Base-by-base conservation (phyloP, 1,140 invertebrate genomes). In the Hyphantria cunea region DNA sequence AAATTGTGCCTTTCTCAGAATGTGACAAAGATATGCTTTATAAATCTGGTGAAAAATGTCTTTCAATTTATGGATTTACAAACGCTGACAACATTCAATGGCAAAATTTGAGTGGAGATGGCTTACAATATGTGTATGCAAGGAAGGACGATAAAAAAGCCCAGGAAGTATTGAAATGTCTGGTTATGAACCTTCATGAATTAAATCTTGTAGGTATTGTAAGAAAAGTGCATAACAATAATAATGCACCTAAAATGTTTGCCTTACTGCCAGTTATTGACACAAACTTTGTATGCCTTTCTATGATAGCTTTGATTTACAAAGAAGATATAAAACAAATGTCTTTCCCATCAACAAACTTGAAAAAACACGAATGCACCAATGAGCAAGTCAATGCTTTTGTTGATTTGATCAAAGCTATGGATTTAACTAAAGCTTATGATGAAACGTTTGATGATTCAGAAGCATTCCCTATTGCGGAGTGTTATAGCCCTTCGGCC, bases 291-390 rank as follows among this genome's bases (percentile, higher is more conserved):
- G 60, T 88, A 11, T 91, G 86, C 59, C 68, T 92, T 6, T 90
- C 90, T 31, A 84, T 91, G 82, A 60, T 76, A 55, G 75, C 55
- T 31, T 67, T 92, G 31, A 84, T 83, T 67, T 92, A 67, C 51
- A 91, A 90, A 70, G 89, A 92, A 61, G 84, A 91, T 58, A 87
- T 91, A 45, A 91, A 90, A 64, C 72, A 84, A 61, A 89, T 91
- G 83, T 66, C 78, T 34, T 92, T 92, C 55, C 89, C 91, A 44
- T 58, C 73, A 15, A 85, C 83, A 48, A 79, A 87, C 69, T 63
- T 80, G 15, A 90, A 86, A 51, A 91, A 88, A 61, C 82, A 76
- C 74, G 37, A 62, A 51, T 81, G 74, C 45, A 78, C 61, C 31
- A 62, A 84, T 61, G 81, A 90, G 59, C 88, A 92, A 76, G 76